Percentiles rank a stretch among this genome's conserved stretches.
Conservation (phyloP, 2,888 invertebrate genomes). For the Seladonia tumulorum region DNA sequence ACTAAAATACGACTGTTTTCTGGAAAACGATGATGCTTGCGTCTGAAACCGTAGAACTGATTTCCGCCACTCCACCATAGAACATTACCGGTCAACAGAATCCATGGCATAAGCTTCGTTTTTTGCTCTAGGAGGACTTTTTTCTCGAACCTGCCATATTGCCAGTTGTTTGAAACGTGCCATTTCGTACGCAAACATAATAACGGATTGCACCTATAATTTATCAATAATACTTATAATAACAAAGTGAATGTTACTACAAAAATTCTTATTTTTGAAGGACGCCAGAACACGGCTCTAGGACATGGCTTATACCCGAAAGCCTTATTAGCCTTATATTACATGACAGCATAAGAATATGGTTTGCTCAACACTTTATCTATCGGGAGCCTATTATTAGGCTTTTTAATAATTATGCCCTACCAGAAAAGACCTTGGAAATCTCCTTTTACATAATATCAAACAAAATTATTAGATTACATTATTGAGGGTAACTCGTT, state of each 20-base stretch:
- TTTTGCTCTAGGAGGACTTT: conserved; percentile 83
- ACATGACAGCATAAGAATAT: too few relatives aligned
- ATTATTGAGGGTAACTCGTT: too few relatives aligned
- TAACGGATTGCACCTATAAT: conserved; percentile 78
- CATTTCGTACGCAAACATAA: conserved; percentile 81
- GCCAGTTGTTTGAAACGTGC: conserved; percentile 86
- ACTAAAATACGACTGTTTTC: conserved; percentile 64
- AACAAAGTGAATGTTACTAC: too few relatives aligned
- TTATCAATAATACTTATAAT: not conserved
- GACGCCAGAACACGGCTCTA: too few relatives aligned
- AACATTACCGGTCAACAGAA: conserved; percentile 84
- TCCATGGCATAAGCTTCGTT: conserved; percentile 85
- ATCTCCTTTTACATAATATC: not conserved
- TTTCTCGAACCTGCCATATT: conserved; percentile 85
- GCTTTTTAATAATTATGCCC: not conserved
- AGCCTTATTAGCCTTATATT: too few relatives aligned
- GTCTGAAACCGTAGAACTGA: conserved; percentile 75
- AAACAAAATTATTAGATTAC: too few relatives aligned
- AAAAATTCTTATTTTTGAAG: too few relatives aligned
- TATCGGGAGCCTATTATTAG: not conserved
- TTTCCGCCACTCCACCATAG: conserved; percentile 86
- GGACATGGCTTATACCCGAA: too few relatives aligned
- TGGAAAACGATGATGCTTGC: conserved; percentile 80
- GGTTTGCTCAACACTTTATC: not conserved
- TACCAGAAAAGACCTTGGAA: not conserved